Evolutionary conservation across 2,797 vertebrate species (phyloP), one percentile per base, ranked within the genome.

Genomic region (Aphelocoma californica): DNA sequence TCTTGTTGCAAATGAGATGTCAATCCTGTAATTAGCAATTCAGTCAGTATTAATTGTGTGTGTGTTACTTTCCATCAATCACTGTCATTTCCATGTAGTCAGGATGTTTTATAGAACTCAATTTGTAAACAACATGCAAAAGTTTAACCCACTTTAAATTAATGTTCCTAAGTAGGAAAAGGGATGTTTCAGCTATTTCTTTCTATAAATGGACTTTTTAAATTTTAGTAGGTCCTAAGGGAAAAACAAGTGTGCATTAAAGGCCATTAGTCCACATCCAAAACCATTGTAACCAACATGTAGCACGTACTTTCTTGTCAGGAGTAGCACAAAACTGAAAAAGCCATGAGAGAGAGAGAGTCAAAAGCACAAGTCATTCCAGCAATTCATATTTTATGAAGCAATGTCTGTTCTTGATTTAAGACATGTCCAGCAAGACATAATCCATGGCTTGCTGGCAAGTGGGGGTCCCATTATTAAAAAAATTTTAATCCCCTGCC

Each of bases 81-180:
- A 83, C 75, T 91, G 94, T 50, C 75, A 89, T 86, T 96, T 87
- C 72, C 65, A 34, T 7, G 57, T 18, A 83, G 50, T 61, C 92
- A 92, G 81, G 92, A 93, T 92, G 86, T 92, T 88, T 92, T 84
- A 48, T 20, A 65, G 42, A 93, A 74, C 54, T 38, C 69, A 60
- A 91, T 86, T 92, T 91, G 91, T 91, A 96, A 97, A 95, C 89
- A 96, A 92, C 58, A 74, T 65, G 50, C 65, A 65, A 75, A 91
- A 87, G 65, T 90, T 91, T 87, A 93, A 64, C 75, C 44, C 42
- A 85, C 72, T 88, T 93, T 69, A 79, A 86, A 81, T 86, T 93
- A 79, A 65, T 25, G 34, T 28, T 80, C 28, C 34, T 40, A 62
- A 57, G 38, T 1, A 71, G 54, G 36, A 67, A 74, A 85, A 61